Evolutionary conservation across 2,888 invertebrate species (phyloP).

Genomic region (Acronicta psi): DNA sequence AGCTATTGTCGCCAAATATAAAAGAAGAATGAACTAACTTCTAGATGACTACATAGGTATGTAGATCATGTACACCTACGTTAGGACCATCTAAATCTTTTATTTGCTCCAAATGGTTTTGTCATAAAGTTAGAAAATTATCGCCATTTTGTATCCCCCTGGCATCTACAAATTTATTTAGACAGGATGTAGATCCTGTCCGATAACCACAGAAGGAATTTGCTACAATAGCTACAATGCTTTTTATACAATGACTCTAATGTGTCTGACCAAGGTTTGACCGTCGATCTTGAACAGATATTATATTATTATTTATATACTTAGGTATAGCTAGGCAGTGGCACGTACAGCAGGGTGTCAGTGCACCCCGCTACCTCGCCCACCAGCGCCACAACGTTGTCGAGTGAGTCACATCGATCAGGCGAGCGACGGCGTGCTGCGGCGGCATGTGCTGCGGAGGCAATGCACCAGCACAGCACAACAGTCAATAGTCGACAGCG

Average conservation of each 20-base stretch:
- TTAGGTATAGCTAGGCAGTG: background rate
- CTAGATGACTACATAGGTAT: too few species aligned
- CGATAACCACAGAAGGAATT: background rate
- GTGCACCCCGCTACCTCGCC: slow-evolving; percentile 2
- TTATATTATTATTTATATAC: too few species aligned
- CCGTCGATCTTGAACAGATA: too few species aligned
- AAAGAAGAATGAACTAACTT: too few species aligned
- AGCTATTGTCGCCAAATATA: too few species aligned
- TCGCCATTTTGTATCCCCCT: background rate
- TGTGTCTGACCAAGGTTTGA: too few species aligned
- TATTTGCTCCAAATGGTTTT: too few species aligned
- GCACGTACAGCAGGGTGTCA: background rate
- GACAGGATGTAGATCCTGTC: slow-evolving; percentile 18
- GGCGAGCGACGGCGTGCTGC: slow-evolving; percentile 14
- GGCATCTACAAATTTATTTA: background rate
- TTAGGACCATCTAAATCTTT: too few species aligned
- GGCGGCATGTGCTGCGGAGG: slow-evolving; percentile 29
- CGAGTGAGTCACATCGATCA: slow-evolving; percentile 32
- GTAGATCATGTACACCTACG: too few species aligned
- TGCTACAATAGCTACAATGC: background rate
- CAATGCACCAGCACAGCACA: slow-evolving; percentile 55
- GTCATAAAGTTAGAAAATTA: too few species aligned
- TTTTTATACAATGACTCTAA: too few species aligned
- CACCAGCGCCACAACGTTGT: slow-evolving; percentile 4
- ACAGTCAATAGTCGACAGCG: slow-evolving; percentile 51